Evolutionary conservation across 2,113 vertebrate species (phyloP), one percentile per base, ranked within the genome.

Genomic region (Planiliza haematocheilus): DNA sequence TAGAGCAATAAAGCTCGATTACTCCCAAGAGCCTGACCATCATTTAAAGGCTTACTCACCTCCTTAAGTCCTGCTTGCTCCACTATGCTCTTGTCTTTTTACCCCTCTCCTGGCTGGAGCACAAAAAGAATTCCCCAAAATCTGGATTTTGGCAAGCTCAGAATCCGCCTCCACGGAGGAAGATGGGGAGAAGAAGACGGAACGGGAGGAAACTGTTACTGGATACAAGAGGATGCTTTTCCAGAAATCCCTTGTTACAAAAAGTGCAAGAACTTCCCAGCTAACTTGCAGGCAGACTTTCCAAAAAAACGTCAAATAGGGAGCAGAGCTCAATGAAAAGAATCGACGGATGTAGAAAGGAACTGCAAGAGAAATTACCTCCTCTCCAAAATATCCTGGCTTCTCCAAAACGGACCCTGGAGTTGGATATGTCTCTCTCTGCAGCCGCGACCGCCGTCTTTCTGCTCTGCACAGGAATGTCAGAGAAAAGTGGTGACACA

Each of bases 401-500:
- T 62, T 62, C 49, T 65, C 49, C 67, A 38, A 14, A n/a, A 10
- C 37, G 56, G 64, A 46, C 41, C 17, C 77, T 14, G n/a, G 53
- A 65, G 60, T 64, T 66, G 52, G 48, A 67, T 56, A n/a, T 62
- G 51, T 70, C 48, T 71, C 1, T 77, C 75, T 77, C 61, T 85
- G 67, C 81, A 90, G 85, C 82, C 51, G 52, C 74, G 73, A 72
- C 80, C 77, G 59, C 61, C n/a, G 61, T 87, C 75, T 85, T 69
- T 84, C 71, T 52, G 58, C 86, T 87, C 76, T 75, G 61, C 68
- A 58, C 67, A 89, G 90, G 88, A 93, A 93, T 90, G 87, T 83
- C 86, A 91, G 90, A 88, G 86, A 83, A 81, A 87, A 90, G 84
- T 78, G 60, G 84, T 85, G 85, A 90, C 76, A 80, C 70, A 68